Percentiles rank a stretch among this genome's conserved stretches.
These are phyloP conservation scores for Galagoides demidoff DNA, from an alignment of 2,797 vertebrate species.

Conservation along the genomic window DNA sequence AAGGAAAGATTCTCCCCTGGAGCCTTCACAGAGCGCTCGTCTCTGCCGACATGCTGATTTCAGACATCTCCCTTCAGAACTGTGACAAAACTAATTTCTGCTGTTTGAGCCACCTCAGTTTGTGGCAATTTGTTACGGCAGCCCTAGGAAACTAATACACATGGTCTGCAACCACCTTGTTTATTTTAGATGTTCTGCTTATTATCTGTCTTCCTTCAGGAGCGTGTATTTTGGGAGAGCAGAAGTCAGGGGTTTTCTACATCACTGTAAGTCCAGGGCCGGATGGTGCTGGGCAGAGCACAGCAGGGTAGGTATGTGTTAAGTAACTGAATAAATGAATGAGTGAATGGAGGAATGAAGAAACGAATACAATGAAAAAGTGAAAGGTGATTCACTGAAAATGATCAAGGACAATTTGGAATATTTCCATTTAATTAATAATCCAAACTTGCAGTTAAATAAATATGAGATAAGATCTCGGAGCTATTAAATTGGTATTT, in stretches of 20 bases:
- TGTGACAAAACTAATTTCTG: neutral
- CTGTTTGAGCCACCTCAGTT: neutral
- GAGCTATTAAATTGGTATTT: neutral
- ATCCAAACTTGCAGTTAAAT: neutral
- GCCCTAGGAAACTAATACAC: neutral
- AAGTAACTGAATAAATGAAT: neutral
- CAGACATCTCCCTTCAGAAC: neutral
- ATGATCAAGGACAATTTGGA: neutral
- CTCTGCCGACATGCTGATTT: neutral
- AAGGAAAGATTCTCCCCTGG: neutral
- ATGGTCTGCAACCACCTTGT: neutral
- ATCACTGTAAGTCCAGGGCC: neutral
- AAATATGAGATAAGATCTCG: constrained; percentile 39
- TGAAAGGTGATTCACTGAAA: neutral
- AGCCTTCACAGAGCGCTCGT: neutral
- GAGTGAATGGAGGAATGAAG: neutral
- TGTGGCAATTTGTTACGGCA: neutral
- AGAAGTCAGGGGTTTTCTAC: neutral
- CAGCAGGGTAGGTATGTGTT: neutral
- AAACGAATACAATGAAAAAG: neutral
- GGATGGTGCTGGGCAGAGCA: neutral
- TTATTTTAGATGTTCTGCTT: neutral
- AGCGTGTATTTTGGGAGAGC: neutral
- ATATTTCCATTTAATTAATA: neutral
- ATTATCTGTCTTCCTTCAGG: neutral